Conservation (phyloP, 2,888 invertebrate genomes). For the Helicoverpa assulta region DNA sequence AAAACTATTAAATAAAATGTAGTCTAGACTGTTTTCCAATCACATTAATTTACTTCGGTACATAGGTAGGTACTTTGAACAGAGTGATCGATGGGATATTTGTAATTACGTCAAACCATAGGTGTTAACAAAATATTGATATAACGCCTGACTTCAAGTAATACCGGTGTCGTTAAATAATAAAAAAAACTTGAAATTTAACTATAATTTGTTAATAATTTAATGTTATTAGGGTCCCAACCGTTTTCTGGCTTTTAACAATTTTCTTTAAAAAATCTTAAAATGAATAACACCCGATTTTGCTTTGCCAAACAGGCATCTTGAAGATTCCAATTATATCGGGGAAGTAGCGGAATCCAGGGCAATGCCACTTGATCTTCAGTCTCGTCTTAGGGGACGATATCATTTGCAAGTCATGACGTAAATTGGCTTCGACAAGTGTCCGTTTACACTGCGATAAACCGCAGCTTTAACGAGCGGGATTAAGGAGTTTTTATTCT, state of each 20-base stretch:
- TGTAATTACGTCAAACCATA: not conserved
- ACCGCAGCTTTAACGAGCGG: not conserved
- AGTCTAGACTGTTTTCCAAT: constrained; percentile 29
- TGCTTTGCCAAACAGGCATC: too few species aligned
- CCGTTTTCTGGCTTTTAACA: too few species aligned
- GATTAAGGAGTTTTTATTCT: not conserved
- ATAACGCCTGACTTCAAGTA: too few species aligned
- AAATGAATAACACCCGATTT: too few species aligned
- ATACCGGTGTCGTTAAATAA: too few species aligned
- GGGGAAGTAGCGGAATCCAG: constrained; percentile 1
- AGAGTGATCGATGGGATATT: not conserved
- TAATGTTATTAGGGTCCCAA: too few species aligned
- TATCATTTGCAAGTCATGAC: constrained; percentile 49
- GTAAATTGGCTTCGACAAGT: constrained; percentile 37
- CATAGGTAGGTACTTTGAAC: constrained; percentile 14
- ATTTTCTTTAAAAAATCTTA: too few species aligned
- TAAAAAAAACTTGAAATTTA: too few species aligned
- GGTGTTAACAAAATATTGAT: too few species aligned
- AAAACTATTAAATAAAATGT: constrained; percentile 8
- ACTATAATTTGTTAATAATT: too few species aligned
- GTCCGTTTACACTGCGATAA: constrained; percentile 21
- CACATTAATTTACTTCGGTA: not conserved
- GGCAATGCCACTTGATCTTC: constrained; percentile 12
- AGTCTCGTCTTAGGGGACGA: constrained; percentile 9
- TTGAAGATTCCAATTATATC: not conserved